Base-by-base conservation (phyloP, 2,888 invertebrate species). In the Clepsis dumicolana region DNA sequence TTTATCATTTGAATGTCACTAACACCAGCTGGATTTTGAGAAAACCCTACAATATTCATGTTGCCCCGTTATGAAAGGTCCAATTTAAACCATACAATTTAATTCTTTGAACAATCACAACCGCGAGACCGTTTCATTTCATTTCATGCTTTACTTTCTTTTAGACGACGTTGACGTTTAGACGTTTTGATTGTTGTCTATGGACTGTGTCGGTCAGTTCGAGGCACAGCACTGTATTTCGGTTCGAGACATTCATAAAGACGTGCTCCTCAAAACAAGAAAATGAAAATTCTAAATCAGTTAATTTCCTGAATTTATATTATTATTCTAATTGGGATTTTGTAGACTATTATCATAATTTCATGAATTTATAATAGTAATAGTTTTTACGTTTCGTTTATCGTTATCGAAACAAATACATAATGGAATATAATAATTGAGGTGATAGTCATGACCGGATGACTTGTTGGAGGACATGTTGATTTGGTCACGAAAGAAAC, bases 401-500 rank as follows among this genome's bases (percentile, higher is more conserved):
- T 14, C 4, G 5, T 32, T 5, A 18, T 32, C 18, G 0, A 32
- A 32, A 24, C 21, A 1, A n/a, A 14, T 24, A 56, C 12, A 12
- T 8, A 21, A 25, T n/a, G 16, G n/a, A 25, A 41, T 25, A 61
- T 21, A 48, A 8, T 50, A n/a, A 3, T 61, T 18, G 21, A 50
- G 27, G 44, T 21, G 62, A 38, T 41, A 59, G 41, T 57, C 41
- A 59, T 86, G 88, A 90, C 88, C 91, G 90, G 89, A 90, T 83
- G 81, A 86, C 76, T 82, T 82, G 85, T 88, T 82, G 88, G 90
- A 86, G 76, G 92, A 91, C 92, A 92, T 93, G 90, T 93, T 93
- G 91, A 88, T 86, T 91, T 83, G 87, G 88, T 89, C 89, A 90
- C 84, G 87, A 90, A 82, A 82, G 82, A 83, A 83, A 87, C 84